Conservation (phyloP, 1,140 invertebrate species). For the Temnothorax curvispinosus region DNA sequence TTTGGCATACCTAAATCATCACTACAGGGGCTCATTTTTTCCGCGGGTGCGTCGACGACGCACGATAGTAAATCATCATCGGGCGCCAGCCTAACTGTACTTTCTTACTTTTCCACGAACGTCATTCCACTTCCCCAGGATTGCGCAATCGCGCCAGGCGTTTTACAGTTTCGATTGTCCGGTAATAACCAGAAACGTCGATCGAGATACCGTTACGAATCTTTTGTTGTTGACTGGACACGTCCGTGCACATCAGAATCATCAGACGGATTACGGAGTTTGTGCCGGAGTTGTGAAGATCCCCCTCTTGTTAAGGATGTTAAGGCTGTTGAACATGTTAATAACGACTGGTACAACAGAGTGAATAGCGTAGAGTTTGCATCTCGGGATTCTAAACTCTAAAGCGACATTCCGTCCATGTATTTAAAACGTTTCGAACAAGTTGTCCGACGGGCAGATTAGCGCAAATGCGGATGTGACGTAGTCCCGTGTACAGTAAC, state of each 20-base stretch:
- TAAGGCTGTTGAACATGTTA: neutral
- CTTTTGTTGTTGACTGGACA: neutral
- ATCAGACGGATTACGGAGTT: neutral
- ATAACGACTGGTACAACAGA: neutral
- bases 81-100: constrained; percentile 17
- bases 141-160: constrained; percentile 19
- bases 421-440: constrained; percentile 50
- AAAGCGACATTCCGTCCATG: neutral
- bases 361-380: neutral
- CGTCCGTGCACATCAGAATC: neutral
- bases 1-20: neutral
- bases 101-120: neutral
- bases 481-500: constrained; percentile 69
- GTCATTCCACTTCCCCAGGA: neutral
- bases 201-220: constrained; percentile 21
- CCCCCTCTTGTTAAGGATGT: neutral
- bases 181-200: neutral
- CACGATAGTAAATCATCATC: constrained; percentile 4
- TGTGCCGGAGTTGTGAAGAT: neutral
- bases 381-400: neutral
- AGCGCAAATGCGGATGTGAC: constrained; percentile 85
- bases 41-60: neutral
- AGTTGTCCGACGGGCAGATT: constrained; percentile 75
- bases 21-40: neutral
- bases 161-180: constrained; percentile 43